These are phyloP conservation scores for Ophion ellenae DNA, from an alignment of 2,888 invertebrate species.

Conservation along the genomic window DNA sequence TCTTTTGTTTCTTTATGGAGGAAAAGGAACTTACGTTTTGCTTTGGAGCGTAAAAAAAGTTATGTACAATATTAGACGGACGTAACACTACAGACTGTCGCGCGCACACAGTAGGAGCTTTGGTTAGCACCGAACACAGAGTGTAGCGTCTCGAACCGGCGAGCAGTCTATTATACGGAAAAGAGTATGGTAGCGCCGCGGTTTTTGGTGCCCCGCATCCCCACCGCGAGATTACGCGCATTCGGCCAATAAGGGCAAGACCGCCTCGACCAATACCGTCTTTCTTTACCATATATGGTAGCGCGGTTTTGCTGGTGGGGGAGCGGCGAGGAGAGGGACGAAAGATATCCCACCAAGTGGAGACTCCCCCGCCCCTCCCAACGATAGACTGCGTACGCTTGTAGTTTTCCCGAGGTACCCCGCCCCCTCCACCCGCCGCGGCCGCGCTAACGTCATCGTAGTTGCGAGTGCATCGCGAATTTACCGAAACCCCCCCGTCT, in stretches of 20 bases:
- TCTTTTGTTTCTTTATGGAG: slow-evolving; percentile 66
- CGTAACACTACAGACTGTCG: slow-evolving; percentile 73
- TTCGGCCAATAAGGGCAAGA: slow-evolving; percentile 81
- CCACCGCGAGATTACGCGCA: slow-evolving; percentile 68
- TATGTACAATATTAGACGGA: slow-evolving; percentile 79
- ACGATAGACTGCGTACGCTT: slow-evolving; percentile 43
- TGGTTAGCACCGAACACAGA: slow-evolving; percentile 80
- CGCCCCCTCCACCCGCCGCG: background rate
- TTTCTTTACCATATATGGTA: slow-evolving; percentile 93
- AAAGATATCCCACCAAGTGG: slow-evolving; percentile 83
- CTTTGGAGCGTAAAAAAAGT: slow-evolving; percentile 65
- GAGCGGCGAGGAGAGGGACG: slow-evolving; percentile 54
- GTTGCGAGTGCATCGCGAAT: slow-evolving; percentile 67
- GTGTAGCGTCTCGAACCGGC: slow-evolving; percentile 79
- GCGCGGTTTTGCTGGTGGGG: slow-evolving; percentile 85
- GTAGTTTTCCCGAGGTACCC: slow-evolving; percentile 36
- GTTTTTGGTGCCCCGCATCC: slow-evolving; percentile 71
- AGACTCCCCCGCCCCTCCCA: slow-evolving; percentile 46
- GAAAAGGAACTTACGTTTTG: slow-evolving; percentile 67
- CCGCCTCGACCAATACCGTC: slow-evolving; percentile 87
- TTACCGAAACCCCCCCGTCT: slow-evolving; percentile 40
- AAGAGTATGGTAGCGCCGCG: slow-evolving; percentile 62
- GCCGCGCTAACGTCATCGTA: slow-evolving; percentile 26
- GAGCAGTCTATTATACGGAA: slow-evolving; percentile 80
- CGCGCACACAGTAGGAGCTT: slow-evolving; percentile 74